Evolutionary conservation across 2,797 vertebrate species (phyloP).

Genomic region (Molossus molossus): DNA sequence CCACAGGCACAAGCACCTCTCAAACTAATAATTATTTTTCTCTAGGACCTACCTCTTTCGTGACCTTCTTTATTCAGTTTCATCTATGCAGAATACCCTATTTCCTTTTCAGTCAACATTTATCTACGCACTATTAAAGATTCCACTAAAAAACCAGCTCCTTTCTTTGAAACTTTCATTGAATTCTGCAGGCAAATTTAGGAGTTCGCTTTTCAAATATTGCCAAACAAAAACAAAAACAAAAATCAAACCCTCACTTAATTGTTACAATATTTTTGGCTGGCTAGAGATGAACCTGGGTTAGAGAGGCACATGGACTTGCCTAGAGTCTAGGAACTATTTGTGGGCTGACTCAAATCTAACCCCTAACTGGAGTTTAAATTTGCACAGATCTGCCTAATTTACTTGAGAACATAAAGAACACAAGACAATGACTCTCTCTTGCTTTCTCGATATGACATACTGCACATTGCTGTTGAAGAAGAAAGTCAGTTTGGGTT

Average conservation of each 20-base stretch:
- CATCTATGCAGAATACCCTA: neutral
- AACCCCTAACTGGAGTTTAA: neutral
- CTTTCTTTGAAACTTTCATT: neutral
- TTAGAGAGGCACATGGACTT: neutral
- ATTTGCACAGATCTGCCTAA: neutral
- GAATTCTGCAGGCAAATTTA: constrained; percentile 32
- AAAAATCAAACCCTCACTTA: neutral
- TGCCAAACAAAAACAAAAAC: neutral
- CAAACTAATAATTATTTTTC: neutral
- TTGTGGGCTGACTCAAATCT: neutral
- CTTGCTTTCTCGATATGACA: neutral
- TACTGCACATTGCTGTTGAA: neutral
- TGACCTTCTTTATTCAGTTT: neutral
- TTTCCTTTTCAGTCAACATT: neutral
- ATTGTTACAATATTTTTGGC: neutral
- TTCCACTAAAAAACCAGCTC: neutral
- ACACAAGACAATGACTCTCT: neutral
- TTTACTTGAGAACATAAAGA: neutral
- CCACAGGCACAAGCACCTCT: neutral
- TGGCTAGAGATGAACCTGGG: neutral
- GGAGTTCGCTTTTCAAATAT: neutral
- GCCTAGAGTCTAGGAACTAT: neutral
- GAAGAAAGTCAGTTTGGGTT: neutral
- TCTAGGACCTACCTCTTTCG: neutral
- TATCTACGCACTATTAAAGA: neutral